These are phyloP conservation scores for Oxygymnocypris stewartii DNA, from an alignment of 2,113 vertebrate genomes.

Conservation along the genomic window DNA sequence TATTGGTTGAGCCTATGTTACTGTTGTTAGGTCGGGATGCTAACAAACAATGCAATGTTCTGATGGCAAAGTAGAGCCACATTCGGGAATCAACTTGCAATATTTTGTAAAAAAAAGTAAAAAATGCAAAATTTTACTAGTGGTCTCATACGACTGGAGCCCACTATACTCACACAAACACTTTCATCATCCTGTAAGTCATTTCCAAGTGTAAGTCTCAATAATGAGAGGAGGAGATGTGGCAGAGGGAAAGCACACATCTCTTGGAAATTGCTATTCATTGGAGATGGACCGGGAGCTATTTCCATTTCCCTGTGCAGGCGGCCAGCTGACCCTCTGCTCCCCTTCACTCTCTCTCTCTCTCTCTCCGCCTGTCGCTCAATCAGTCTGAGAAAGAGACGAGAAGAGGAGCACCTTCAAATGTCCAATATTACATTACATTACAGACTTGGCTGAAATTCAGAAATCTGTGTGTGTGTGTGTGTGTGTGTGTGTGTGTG, in stretches of 20 bases:
- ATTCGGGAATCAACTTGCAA: not conserved
- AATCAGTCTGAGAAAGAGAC: conserved; percentile 5
- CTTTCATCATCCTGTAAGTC: conserved; percentile 16
- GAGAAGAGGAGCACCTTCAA: not conserved
- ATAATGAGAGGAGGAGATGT: conserved; percentile 61
- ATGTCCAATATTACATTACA: conserved; percentile 3
- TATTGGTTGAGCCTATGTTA: not conserved
- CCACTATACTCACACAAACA: not conserved
- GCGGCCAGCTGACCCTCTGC: conserved; percentile 42
- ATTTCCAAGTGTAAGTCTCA: conserved; percentile 26
- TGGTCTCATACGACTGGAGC: too few species aligned
- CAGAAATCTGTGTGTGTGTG: not conserved
- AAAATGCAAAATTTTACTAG: not conserved
- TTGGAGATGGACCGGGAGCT: conserved; percentile 35
- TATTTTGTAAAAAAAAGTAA: not conserved
- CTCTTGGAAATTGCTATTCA: conserved; percentile 66
- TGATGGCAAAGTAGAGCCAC: not conserved
- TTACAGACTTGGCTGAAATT: not conserved
- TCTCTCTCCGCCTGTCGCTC: conserved; percentile 7
- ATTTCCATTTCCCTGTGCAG: conserved; percentile 64
- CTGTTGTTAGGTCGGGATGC: not conserved
- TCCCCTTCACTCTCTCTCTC: not conserved
- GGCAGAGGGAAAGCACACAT: conserved; percentile 35
- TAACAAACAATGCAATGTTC: not conserved
- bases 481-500: not conserved